Evolutionary conservation across 1,140 invertebrate genomes (phyloP), one percentile per base, ranked within the genome.

Genomic region (Aplysia californica): DNA sequence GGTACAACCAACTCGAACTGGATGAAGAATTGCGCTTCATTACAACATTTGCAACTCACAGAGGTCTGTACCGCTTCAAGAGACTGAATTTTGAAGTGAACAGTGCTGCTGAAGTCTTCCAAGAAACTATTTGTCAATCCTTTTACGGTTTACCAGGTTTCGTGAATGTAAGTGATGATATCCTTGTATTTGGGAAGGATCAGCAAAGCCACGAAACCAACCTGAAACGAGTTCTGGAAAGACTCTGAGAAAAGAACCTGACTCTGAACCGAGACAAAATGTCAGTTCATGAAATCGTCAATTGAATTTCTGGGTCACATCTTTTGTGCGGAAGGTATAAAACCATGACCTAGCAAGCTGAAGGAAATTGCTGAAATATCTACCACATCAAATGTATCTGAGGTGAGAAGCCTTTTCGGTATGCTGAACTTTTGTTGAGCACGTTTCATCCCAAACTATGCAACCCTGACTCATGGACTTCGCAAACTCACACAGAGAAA

Each of bases 261-360:
- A 61, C 58, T 31, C 29, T 61, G 29, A 61, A 29, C 58, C 6
- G 6, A 18, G 58, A 61, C n/a, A 61, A 61, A 61, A 18, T 61
- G 10, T 31, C 59, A 80, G 15, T 18, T 18, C 29, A 31, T 68
- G 18, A 71, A 77, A 29, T 21, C 35, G 18, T 55, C 75, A n/a
- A 61, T 85, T 15, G 38, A 69, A n/a, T 85, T 85, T 67, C 74
- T 80, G 35, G 85, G 84, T 36, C 61, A 76, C 18, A 35, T 79
- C 15, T 80, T 85, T 44, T 50, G 35, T 4, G 69, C 39, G 36
- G 35, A 71, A 1, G 83, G 84, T 10, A 79, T 77, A 5, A 38
- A 39, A 31, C 75, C 77, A 38, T 44, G 72, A 23, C 50, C 26
- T 20, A 38, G 76, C 29, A 82, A 80, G 39, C 75, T 85, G n/a